Conservation (phyloP, 2,888 invertebrate genomes). For the Cynaeus angustus region DNA sequence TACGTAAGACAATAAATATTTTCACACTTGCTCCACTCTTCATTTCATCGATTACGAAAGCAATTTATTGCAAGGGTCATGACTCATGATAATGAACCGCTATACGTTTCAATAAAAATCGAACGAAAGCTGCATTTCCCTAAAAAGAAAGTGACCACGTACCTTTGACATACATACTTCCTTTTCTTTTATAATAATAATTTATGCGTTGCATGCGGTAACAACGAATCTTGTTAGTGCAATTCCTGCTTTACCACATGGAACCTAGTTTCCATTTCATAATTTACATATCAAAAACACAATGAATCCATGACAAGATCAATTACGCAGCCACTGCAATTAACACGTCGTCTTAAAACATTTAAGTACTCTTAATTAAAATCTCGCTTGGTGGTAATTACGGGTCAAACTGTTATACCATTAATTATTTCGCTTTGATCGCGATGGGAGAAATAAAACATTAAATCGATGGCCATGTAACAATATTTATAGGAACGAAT, state of each 20-base stretch:
- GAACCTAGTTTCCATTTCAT: neutral
- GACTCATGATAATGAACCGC: constrained; percentile 36
- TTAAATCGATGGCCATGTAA: neutral
- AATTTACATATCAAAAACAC: neutral
- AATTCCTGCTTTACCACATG: constrained; percentile 4
- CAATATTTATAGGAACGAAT: constrained; percentile 1
- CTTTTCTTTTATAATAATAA: constrained; percentile 14
- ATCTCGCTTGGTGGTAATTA: constrained; percentile 1
- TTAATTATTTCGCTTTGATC: constrained; percentile 1
- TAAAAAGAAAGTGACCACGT: constrained; percentile 29
- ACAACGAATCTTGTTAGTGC: neutral
- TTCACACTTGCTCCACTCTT: neutral
- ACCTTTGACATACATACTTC: neutral
- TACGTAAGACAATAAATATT: neutral
- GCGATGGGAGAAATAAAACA: neutral
- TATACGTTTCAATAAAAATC: constrained; percentile 15
- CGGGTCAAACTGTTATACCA: neutral
- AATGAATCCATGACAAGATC: neutral
- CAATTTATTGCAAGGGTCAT: constrained; percentile 29
- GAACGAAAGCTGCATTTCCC: constrained; percentile 28
- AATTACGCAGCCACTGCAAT: neutral
- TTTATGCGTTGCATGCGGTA: constrained; percentile 13
- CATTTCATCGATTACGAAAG: constrained; percentile 19
- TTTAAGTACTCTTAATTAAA: neutral
- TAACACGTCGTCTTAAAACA: neutral